phyloP scores from a whole-genome alignment of 1,140 invertebrate species.

The Halyomorpha halys region DNA sequence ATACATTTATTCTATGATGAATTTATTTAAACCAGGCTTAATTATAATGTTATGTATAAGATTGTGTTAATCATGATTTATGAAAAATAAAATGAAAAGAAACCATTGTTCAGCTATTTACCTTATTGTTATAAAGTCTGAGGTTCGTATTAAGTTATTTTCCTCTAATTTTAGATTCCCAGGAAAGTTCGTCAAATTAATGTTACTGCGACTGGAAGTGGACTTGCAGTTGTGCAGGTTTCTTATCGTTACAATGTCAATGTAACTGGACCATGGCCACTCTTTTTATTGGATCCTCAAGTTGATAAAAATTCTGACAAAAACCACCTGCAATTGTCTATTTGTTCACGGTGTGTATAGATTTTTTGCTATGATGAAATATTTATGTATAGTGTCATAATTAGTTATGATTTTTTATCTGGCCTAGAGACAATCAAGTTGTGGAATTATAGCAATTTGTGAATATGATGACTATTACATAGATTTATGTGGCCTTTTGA shows the following conservation, averaged over 20 bases:
- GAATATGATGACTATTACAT: too few species aligned
- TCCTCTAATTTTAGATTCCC: constrained; percentile 40
- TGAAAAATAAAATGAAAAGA: background rate
- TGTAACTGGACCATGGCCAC: constrained; percentile 78
- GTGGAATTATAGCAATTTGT: too few species aligned
- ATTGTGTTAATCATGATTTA: too few species aligned
- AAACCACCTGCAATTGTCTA: constrained; percentile 72
- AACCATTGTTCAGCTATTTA: background rate
- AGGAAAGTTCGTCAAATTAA: constrained; percentile 44
- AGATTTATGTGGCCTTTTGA: too few species aligned
- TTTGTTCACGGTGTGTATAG: constrained; percentile 59
- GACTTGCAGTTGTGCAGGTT: constrained; percentile 74
- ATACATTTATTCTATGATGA: too few species aligned
- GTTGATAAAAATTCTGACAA: constrained; percentile 73
- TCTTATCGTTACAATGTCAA: constrained; percentile 76
- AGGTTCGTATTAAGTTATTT: background rate
- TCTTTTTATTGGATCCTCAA: constrained; percentile 80
- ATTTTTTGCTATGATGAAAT: too few species aligned
- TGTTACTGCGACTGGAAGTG: constrained; percentile 64
- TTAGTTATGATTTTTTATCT: too few species aligned
- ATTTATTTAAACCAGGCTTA: too few species aligned
- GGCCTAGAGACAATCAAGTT: too few species aligned
- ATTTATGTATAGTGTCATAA: too few species aligned
- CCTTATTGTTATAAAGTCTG: background rate
- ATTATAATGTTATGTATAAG: too few species aligned